Evolutionary conservation across 1,140 invertebrate species (phyloP).

Genomic region (Drosophila nebulosa): DNA sequence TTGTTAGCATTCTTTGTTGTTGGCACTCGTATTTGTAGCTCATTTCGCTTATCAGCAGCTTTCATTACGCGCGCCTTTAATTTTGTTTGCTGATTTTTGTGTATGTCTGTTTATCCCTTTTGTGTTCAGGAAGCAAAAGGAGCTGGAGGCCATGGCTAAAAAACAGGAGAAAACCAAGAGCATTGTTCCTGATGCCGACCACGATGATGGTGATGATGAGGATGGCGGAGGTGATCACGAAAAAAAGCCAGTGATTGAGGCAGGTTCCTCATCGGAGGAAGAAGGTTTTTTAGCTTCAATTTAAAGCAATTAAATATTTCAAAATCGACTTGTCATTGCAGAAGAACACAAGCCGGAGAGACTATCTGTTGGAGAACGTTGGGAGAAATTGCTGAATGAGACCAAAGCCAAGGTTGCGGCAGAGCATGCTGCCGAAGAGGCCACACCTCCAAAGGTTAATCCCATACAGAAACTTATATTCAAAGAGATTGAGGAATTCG

Average conservation of each 20-base stretch:
- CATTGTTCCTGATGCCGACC: slow-evolving; percentile 2
- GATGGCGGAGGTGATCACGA: slow-evolving; percentile 26
- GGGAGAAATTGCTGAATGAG: slow-evolving; percentile 68
- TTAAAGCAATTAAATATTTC: background rate
- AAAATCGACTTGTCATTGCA: background rate
- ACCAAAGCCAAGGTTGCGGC: slow-evolving; percentile 70
- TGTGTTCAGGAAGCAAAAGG: slow-evolving; percentile 49
- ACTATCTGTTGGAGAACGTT: slow-evolving; percentile 66
- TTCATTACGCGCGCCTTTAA: slow-evolving; percentile 71
- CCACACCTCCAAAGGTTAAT: slow-evolving; percentile 44
- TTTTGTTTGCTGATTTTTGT: slow-evolving; percentile 61
- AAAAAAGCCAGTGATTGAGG: slow-evolving; percentile 14
- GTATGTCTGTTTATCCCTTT: slow-evolving; percentile 3
- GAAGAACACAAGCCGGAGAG: slow-evolving; percentile 55
- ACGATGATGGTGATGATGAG: slow-evolving; percentile 38
- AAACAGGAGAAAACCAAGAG: slow-evolving; percentile 41
- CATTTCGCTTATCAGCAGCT: slow-evolving; percentile 76
- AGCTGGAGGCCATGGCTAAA: slow-evolving; percentile 47
- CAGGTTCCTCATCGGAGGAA: slow-evolving; percentile 63
- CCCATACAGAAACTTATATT: slow-evolving; percentile 62
- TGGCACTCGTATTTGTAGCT: slow-evolving; percentile 55
- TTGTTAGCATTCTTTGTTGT: slow-evolving; percentile 65
- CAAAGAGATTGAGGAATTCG: slow-evolving; percentile 66
- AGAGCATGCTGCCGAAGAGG: slow-evolving; percentile 54
- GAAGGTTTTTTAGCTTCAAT: slow-evolving; percentile 37